Evolutionary conservation across 2,113 vertebrate genomes (phyloP), one percentile per base, ranked within the genome.

Genomic region (Tragelaphus strepsiceros): DNA sequence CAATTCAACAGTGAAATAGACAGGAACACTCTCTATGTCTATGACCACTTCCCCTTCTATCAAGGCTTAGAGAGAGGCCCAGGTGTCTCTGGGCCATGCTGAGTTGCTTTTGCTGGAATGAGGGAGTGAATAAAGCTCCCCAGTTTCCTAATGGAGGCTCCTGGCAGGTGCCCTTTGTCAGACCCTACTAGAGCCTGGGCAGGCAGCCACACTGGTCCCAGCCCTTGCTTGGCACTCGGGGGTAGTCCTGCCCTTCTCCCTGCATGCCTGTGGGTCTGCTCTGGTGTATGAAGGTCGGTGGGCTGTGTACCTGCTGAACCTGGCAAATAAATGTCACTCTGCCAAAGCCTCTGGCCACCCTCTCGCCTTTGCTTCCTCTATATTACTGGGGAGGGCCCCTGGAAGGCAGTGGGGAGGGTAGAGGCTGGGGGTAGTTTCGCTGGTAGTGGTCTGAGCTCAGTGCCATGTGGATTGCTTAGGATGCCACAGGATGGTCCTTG

Each of bases 301-400:
- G 98, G 98, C 96, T 94, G 94, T 95, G 90, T 97, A 97, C 97
- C 98, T 97, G 90, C 97, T 97, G 97, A 97, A 97, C 94, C 98
- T 97, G 98, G 98, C 97, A 98, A 98, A 98, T 98, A 98, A 98
- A 98, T 90, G 95, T 98, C 96, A 98, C 95, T 98, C 97, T 98
- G 98, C 92, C 94, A 96, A 98, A 97, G 98, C 91, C 96, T 98
- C 95, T 97, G 94, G 93, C 97, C 90, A 97, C 94, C 93, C 97
- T 98, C 82, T 98, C 6, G 92, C 97, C 83, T 93, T 97, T 97
- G 95, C 97, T 97, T 98, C 95, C 97, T 98, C 97, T 97, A 64
- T 97, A 93, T 96, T 96, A 81, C 88, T 80, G 78, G 95, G 97
- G 92, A 96, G 96, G 97, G 61, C 46, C 94, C 78, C 61, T 91